A percentile compares a stretch with the other conserved stretches of the same genome.
Conservation (phyloP, 2,797 vertebrate genomes). For the Salarias fasciatus region DNA sequence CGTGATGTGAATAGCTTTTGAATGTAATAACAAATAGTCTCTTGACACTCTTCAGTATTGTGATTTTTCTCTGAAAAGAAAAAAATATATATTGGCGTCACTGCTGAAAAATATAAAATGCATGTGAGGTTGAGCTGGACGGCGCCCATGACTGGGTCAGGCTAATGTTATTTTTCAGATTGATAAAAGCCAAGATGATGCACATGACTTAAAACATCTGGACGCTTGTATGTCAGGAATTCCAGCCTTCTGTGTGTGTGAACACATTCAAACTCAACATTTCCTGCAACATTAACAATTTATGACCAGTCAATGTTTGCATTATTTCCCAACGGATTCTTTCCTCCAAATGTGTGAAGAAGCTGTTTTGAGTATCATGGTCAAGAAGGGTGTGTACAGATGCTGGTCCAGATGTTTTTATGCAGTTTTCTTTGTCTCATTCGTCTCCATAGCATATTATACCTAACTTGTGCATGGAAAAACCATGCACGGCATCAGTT, state of each 20-base stretch:
- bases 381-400: constrained; percentile 39
- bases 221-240: constrained; percentile 63
- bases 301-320: constrained; percentile 39
- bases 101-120: constrained; percentile 53
- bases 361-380: constrained; percentile 26
- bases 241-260: constrained; percentile 43
- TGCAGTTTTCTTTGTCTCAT: constrained; percentile 25
- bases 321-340: constrained; percentile 51
- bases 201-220: constrained; percentile 70
- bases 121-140: constrained; percentile 45
- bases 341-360: constrained; percentile 44
- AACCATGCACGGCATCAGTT: constrained; percentile 57
- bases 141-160: constrained; percentile 70
- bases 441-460: constrained; percentile 47
- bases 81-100: constrained; percentile 1
- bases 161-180: constrained; percentile 63
- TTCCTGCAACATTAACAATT: constrained; percentile 54
- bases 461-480: constrained; percentile 28
- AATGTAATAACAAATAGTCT: constrained; percentile 27
- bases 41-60: background rate
- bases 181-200: constrained; percentile 57
- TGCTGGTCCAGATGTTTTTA: constrained; percentile 30
- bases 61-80: constrained; percentile 35
- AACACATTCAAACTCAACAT: constrained; percentile 46
- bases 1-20: constrained; percentile 19